Evolutionary conservation across 1,140 invertebrate species (phyloP).

Genomic region (Lepidotrigona ventralis): DNA sequence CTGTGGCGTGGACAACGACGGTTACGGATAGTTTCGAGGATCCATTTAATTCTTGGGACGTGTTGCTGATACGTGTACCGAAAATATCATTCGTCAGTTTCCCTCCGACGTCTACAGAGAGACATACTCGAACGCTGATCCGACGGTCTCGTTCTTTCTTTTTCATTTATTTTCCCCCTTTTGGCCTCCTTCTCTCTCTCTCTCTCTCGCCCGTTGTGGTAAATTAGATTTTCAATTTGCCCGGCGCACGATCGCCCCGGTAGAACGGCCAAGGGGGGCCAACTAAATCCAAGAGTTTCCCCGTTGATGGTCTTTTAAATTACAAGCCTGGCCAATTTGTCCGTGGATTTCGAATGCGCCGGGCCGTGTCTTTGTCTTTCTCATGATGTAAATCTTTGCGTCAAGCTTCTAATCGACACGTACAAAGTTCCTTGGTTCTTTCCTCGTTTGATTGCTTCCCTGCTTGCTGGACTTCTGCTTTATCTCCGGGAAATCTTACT

Average conservation of each 20-base stretch:
- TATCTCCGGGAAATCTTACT: no score
- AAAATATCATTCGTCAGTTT: conserved; percentile 53
- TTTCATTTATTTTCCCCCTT: no score
- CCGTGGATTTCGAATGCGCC: conserved; percentile 1
- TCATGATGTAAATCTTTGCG: conserved; percentile 1
- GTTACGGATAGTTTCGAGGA: conserved; percentile 65
- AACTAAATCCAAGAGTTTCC: conserved; percentile 2
- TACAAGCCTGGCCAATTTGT: conserved; percentile 12
- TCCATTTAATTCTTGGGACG: conserved; percentile 59
- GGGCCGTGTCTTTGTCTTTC: not conserved
- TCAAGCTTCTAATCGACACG: conserved; percentile 1
- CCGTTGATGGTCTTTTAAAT: conserved; percentile 32
- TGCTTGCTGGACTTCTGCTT: no score
- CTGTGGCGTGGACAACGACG: conserved; percentile 45
- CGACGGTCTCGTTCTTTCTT: not conserved
- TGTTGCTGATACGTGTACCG: conserved; percentile 52
- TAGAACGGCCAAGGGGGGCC: not conserved
- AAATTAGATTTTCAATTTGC: conserved; percentile 38
- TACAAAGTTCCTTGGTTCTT: not conserved
- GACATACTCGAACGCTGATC: not conserved
- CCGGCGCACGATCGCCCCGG: conserved; percentile 14
- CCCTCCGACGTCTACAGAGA: not conserved
- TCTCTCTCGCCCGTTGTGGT: not conserved
- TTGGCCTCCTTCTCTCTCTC: not conserved
- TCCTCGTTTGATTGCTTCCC: not conserved